A percentile compares a stretch with the other conserved stretches of the same genome.
These are phyloP conservation scores for Babyrousa celebensis DNA, from an alignment of 2,797 vertebrate species.

Conservation along the genomic window DNA sequence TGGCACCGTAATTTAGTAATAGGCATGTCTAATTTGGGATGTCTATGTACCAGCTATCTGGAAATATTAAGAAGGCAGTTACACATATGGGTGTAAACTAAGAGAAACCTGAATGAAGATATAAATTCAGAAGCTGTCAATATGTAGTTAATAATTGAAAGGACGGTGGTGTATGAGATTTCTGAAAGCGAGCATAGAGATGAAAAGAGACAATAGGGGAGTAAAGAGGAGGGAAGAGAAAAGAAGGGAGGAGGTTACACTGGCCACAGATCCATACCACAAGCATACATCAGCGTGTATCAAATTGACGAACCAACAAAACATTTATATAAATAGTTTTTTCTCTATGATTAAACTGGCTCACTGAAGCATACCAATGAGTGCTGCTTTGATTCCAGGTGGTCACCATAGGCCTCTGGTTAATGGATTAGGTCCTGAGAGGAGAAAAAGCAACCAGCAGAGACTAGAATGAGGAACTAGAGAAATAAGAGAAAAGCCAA, in stretches of 20 bases:
- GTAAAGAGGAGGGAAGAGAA: background rate
- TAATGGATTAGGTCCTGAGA: background rate
- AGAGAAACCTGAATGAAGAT: slow-evolving; percentile 39
- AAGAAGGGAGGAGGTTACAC: background rate
- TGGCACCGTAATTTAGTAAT: background rate
- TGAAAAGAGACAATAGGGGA: background rate
- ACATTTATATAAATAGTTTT: background rate
- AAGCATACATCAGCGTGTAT: background rate
- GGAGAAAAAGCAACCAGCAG: background rate
- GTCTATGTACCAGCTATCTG: background rate
- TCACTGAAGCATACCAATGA: background rate
- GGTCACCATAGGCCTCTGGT: background rate
- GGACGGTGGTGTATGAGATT: background rate
- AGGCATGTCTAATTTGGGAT: background rate
- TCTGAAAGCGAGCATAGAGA: background rate
- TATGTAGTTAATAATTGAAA: slow-evolving; percentile 41
- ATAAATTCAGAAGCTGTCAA: slow-evolving; percentile 50
- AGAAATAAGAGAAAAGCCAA: slow-evolving; percentile 39
- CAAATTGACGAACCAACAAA: slow-evolving; percentile 29
- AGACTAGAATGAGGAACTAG: background rate
- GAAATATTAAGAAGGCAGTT: slow-evolving; percentile 38
- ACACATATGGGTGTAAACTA: slow-evolving; percentile 15
- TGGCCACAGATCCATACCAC: background rate
- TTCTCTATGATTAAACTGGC: background rate
- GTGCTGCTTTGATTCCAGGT: background rate